Percentiles rank a stretch among this genome's conserved stretches.
These are phyloP conservation scores for Otolemur garnettii DNA, from an alignment of 2,113 vertebrate species.

Conservation along the genomic window DNA sequence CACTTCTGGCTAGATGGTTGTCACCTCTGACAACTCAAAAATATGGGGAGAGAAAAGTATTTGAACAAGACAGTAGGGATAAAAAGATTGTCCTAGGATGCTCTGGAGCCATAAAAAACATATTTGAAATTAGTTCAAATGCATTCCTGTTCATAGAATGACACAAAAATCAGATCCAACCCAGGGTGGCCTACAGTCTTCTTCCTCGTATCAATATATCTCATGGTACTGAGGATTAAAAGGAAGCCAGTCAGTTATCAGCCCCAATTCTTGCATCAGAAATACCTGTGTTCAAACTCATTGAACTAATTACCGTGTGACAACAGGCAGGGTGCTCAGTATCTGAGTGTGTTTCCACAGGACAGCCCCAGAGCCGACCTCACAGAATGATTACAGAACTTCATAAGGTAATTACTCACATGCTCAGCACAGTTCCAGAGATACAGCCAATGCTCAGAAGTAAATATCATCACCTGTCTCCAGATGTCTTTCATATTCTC, in stretches of 20 bases:
- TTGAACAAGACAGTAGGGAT: background rate
- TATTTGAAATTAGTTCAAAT: background rate
- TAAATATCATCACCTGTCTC: constrained; percentile 60
- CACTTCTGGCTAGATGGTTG: background rate
- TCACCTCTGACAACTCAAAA: background rate
- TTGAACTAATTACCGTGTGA: constrained; percentile 32
- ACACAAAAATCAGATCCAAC: background rate
- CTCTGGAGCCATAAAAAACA: background rate
- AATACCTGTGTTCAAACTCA: background rate
- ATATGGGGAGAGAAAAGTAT: background rate
- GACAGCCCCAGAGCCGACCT: background rate
- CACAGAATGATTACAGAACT: background rate
- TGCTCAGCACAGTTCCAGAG: background rate
- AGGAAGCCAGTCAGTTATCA: background rate
- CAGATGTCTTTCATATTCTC: constrained; percentile 81
- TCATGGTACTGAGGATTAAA: background rate
- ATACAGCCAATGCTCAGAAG: constrained; percentile 17
- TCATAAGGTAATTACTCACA: constrained; percentile 7
- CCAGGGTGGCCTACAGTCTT: background rate
- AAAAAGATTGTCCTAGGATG: background rate
- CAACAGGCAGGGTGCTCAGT: background rate
- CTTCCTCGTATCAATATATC: background rate
- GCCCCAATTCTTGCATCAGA: background rate
- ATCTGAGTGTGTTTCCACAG: background rate
- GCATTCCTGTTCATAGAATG: background rate